Conservation (phyloP, 2,113 vertebrate genomes). For the Sciurus niger region DNA sequence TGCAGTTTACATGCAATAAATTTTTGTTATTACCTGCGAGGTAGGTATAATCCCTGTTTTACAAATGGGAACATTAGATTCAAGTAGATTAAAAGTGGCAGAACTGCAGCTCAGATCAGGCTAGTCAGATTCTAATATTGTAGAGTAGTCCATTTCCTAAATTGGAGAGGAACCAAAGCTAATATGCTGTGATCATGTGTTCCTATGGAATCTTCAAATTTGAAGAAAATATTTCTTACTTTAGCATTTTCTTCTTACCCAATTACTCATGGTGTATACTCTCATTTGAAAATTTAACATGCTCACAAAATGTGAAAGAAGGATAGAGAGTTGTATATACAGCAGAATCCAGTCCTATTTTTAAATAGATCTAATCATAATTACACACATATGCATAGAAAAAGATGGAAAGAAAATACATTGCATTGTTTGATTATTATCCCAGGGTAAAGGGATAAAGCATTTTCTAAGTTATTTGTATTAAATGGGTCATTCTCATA, state of each 20-base stretch:
- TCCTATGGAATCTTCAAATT: not conserved
- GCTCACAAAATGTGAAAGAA: not conserved
- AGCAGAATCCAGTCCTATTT: not conserved
- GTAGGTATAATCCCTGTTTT: slow-evolving; percentile 30
- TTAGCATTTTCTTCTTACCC: slow-evolving; percentile 40
- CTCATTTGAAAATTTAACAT: slow-evolving; percentile 53
- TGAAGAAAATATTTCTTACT: slow-evolving; percentile 1
- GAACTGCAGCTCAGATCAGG: not conserved
- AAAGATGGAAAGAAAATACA: slow-evolving; percentile 26
- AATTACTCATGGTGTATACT: not conserved
- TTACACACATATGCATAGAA: not conserved
- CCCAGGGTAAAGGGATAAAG: not conserved
- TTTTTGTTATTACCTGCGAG: slow-evolving; percentile 2
- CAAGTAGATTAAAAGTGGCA: slow-evolving; percentile 13
- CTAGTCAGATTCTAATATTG: not conserved
- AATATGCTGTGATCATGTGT: not conserved
- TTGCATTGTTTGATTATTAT: not conserved
- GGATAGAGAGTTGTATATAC: not conserved
- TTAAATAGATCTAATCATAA: not conserved
- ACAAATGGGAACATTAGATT: not conserved
- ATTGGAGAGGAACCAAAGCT: not conserved
- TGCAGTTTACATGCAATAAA: not conserved
- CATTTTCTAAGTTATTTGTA: slow-evolving; percentile 55
- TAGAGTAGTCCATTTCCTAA: not conserved
- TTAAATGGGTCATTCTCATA: slow-evolving; percentile 23